Evolutionary conservation across 2,113 vertebrate species (phyloP).

Genomic region (Antigone vipio): DNA sequence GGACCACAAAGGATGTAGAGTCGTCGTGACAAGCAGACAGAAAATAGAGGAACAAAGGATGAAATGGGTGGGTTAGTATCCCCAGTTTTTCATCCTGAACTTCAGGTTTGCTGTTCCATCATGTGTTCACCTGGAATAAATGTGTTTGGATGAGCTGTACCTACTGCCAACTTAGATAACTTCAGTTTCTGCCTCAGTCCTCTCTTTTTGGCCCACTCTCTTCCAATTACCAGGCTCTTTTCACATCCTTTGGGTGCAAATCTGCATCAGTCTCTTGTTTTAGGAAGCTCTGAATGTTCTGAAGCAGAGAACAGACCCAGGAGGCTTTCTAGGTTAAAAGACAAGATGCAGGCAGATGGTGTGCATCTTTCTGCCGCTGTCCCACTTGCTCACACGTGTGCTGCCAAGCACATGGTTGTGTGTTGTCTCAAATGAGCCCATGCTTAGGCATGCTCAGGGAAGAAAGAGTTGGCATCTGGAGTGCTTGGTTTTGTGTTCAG

Average conservation of each 20-base stretch:
- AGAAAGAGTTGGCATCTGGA: not conserved
- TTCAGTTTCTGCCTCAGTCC: not conserved
- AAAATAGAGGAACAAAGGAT: not conserved
- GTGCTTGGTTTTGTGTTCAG: constrained; percentile 8
- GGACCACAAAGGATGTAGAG: not conserved
- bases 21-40: not conserved
- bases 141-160: not conserved
- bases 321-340: not conserved
- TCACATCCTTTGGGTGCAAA: not conserved
- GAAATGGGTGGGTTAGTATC: not conserved
- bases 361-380: not conserved
- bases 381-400: not conserved
- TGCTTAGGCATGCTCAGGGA: not conserved
- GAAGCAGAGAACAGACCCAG: not conserved
- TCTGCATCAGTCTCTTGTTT: not conserved
- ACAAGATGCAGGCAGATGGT: not conserved
- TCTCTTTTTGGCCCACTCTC: not conserved
- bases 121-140: not conserved
- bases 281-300: not conserved
- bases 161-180: not conserved
- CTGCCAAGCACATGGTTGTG: not conserved
- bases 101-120: not conserved
- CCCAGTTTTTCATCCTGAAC: not conserved
- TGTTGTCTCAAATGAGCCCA: not conserved
- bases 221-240: not conserved